A percentile compares a stretch with the other conserved stretches of the same genome.
Evolutionary conservation across 1,140 invertebrate genomes (phyloP).

Genomic region (Muscidifurax raptorellus): DNA sequence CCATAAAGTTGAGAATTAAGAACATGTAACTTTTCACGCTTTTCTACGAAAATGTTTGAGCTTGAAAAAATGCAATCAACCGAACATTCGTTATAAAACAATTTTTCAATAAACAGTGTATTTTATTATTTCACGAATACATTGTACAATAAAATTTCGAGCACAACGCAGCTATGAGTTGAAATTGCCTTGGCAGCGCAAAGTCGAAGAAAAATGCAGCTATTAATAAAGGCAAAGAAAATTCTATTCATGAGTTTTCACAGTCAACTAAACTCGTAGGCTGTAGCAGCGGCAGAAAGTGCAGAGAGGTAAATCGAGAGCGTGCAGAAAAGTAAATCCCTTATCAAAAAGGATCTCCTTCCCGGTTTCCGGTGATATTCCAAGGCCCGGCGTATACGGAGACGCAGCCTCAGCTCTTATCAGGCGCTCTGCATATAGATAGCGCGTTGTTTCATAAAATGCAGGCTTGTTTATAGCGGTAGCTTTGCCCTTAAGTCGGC

Average conservation of each 20-base stretch:
- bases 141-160: no score
- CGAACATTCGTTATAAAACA: no score
- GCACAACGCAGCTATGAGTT: no score
- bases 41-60: no score
- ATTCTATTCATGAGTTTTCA: constrained; percentile 7
- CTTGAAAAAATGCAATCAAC: no score
- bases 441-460: constrained; percentile 62
- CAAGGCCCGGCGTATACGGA: neutral
- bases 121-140: no score
- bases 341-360: neutral
- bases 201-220: no score
- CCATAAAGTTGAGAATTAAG: no score
- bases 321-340: constrained; percentile 7
- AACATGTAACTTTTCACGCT: no score
- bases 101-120: neutral
- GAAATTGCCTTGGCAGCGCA: no score
- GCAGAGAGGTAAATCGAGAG: neutral
- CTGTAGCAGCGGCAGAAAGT: neutral
- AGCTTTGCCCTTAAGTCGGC: constrained; percentile 61
- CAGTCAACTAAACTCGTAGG: neutral
- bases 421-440: constrained; percentile 40
- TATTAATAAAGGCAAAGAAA: constrained; percentile 27
- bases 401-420: constrained; percentile 26
- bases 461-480: constrained; percentile 62
- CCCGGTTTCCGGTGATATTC: neutral